Conservation (phyloP, 2,113 vertebrate genomes). For the Dendrocopos noguchii region DNA sequence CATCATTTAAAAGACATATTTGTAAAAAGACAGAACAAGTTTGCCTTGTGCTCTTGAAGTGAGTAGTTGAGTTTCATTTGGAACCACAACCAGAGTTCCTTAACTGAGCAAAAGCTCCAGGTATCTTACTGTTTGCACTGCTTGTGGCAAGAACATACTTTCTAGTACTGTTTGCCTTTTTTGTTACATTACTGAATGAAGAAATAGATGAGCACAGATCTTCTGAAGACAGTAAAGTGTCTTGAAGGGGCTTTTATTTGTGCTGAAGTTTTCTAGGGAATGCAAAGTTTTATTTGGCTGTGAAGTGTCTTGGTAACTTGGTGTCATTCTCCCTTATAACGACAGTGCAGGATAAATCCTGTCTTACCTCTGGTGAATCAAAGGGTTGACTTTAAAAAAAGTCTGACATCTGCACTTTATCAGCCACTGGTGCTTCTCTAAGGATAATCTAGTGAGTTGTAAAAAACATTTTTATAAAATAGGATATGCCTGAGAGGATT, state of each 20-base stretch:
- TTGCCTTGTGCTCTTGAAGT: background rate
- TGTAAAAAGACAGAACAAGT: background rate
- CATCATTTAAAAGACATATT: background rate
- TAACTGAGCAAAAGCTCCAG: background rate
- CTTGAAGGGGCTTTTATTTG: background rate
- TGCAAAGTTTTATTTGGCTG: background rate
- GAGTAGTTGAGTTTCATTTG: background rate
- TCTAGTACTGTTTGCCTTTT: background rate
- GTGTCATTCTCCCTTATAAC: background rate
- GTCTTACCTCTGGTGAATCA: background rate
- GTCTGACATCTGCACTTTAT: background rate
- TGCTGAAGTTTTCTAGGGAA: background rate
- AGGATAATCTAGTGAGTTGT: background rate
- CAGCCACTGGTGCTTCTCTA: background rate
- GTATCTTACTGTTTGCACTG: background rate
- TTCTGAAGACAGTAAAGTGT: background rate
- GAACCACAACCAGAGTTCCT: background rate
- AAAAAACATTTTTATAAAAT: background rate
- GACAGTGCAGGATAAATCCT: background rate
- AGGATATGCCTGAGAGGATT: too few species aligned
- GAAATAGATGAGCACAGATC: background rate
- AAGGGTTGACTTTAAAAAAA: background rate
- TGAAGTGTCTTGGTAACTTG: background rate
- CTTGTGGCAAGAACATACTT: background rate
- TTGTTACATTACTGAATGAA: background rate